Conservation (phyloP, 2,888 invertebrate genomes). For the Fissipunctia ypsillon region DNA sequence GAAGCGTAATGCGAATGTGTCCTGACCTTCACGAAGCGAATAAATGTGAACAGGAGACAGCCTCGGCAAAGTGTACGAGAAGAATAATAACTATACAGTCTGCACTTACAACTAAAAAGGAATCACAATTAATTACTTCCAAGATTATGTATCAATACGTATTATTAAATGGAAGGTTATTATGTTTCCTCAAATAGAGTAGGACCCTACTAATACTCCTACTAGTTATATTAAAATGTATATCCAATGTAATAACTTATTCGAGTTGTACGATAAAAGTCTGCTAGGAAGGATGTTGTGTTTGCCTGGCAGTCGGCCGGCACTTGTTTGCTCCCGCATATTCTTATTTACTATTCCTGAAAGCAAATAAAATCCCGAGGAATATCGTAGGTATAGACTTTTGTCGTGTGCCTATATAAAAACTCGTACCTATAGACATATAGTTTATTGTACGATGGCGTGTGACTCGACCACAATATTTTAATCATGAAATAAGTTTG, state of each 20-base stretch:
- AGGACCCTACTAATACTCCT: slow-evolving; percentile 8
- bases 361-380: slow-evolving; percentile 70
- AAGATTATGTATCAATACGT: slow-evolving; percentile 24
- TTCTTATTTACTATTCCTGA: slow-evolving; percentile 77
- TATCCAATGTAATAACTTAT: slow-evolving; percentile 47
- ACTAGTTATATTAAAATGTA: slow-evolving; percentile 31
- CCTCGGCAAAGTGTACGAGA: slow-evolving; percentile 6
- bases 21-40: slow-evolving; percentile 46
- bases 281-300: slow-evolving; percentile 37
- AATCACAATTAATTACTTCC: slow-evolving; percentile 11
- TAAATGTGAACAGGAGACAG: slow-evolving; percentile 39
- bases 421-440: slow-evolving; percentile 26
- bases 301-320: slow-evolving; percentile 50
- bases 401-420: slow-evolving; percentile 37
- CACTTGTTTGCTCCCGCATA: slow-evolving; percentile 73
- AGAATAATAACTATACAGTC: slow-evolving; percentile 22
- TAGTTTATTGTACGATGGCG: slow-evolving; percentile 30
- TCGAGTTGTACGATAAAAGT: slow-evolving; percentile 45
- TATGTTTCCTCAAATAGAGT: slow-evolving; percentile 13
- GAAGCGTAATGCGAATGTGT: slow-evolving; percentile 62
- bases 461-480: slow-evolving; percentile 18
- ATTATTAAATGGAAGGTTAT: slow-evolving; percentile 16
- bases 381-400: slow-evolving; percentile 45
- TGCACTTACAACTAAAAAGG: slow-evolving; percentile 17
- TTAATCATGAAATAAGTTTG: slow-evolving; percentile 16